Evolutionary conservation across 2,888 invertebrate genomes (phyloP).

Genomic region (Terebella lapidaria): DNA sequence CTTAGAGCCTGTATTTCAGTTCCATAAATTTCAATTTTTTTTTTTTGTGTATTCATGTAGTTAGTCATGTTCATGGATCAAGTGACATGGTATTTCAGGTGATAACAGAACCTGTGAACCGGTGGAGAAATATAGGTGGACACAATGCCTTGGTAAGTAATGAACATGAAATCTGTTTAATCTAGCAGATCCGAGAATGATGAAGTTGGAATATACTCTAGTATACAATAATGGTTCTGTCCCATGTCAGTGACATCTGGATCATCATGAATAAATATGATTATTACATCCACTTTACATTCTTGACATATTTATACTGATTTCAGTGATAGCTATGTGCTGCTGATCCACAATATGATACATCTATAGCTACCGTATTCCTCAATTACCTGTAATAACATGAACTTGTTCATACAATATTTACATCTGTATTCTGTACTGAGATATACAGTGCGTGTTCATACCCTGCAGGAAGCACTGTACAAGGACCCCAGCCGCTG

Average conservation of each 20-base stretch:
- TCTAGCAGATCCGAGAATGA: not conserved
- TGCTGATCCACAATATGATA: no score
- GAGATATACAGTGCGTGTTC: no score
- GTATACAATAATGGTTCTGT: not conserved
- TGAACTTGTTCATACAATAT: no score
- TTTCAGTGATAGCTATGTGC: no score
- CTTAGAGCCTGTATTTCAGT: not conserved
- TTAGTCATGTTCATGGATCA: not conserved
- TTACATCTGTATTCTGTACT: no score
- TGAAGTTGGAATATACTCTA: not conserved
- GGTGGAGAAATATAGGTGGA: slow-evolving; percentile 25
- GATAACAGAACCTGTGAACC: slow-evolving; percentile 22
- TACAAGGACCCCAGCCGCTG: slow-evolving; percentile 78
- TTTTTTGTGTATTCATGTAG: not conserved
- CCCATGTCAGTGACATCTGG: no score
- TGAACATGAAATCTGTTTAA: no score
- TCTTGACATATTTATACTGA: no score
- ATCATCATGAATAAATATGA: no score
- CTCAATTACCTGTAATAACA: no score
- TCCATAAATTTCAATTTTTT: not conserved
- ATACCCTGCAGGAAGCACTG: slow-evolving; percentile 60
- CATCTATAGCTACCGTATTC: no score
- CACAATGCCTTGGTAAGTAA: slow-evolving; percentile 23
- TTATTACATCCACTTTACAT: no score
- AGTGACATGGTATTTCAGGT: not conserved